Conservation (phyloP, 2,888 invertebrate species). For the Meandrusa payeni region DNA sequence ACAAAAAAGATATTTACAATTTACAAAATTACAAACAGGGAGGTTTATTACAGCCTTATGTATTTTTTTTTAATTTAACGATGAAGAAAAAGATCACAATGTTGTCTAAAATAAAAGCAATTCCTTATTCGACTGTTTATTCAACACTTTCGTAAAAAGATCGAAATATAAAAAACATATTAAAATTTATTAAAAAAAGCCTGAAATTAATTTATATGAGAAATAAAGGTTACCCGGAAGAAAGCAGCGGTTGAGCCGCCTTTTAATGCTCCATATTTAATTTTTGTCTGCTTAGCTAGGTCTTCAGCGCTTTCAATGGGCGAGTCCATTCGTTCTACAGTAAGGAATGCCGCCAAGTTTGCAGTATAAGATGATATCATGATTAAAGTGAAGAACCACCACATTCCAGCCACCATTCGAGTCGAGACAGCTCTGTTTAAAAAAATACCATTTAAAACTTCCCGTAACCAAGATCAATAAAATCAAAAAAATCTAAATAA, state of each 20-base stretch:
- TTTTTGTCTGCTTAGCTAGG: slow-evolving; percentile 96
- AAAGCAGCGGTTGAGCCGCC: slow-evolving; percentile 97
- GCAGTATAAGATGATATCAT: slow-evolving; percentile 99
- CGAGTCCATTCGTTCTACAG: slow-evolving; percentile 95
- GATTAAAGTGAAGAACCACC: slow-evolving; percentile 97
- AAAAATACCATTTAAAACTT: too few relatives aligned
- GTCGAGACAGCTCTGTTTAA: slow-evolving; percentile 89
- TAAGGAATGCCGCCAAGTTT: slow-evolving; percentile 96
- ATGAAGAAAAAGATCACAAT: too few relatives aligned
- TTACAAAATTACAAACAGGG: too few relatives aligned
- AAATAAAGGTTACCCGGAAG: slow-evolving; percentile 86
- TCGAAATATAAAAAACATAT: too few relatives aligned
- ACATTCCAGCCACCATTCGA: slow-evolving; percentile 94
- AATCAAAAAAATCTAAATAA: too few relatives aligned
- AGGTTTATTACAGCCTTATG: too few relatives aligned
- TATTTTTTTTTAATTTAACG: too few relatives aligned
- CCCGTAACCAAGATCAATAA: too few relatives aligned
- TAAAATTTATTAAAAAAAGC: background rate
- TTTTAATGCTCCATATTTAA: slow-evolving; percentile 96
- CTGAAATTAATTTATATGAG: slow-evolving; percentile 6
- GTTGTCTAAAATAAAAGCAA: too few relatives aligned
- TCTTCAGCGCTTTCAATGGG: slow-evolving; percentile 98
- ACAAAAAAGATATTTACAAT: too few relatives aligned
- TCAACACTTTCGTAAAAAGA: too few relatives aligned
- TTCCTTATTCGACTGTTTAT: too few relatives aligned